Percentiles rank a stretch among this genome's conserved stretches.
Evolutionary conservation across 2,888 invertebrate genomes (phyloP).

Genomic region (Andrena fulva): DNA sequence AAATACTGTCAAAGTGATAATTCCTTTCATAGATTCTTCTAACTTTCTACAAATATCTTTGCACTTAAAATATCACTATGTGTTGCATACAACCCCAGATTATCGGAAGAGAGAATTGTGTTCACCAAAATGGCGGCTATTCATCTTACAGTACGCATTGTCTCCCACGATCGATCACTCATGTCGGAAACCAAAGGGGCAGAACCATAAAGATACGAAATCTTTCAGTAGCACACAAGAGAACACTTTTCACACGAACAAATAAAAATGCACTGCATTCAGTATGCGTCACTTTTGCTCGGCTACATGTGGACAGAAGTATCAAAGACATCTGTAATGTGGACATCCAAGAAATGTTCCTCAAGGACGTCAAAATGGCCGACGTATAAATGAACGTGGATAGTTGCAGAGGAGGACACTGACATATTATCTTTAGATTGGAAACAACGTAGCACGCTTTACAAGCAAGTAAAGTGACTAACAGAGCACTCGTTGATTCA

Average conservation of each 20-base stretch:
- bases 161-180: constrained; percentile 35
- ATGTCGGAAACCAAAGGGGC: neutral
- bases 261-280: constrained; percentile 5
- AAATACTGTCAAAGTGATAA: neutral
- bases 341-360: constrained; percentile 15
- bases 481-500: constrained; percentile 19
- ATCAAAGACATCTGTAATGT: neutral
- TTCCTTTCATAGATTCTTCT: neutral
- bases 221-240: neutral
- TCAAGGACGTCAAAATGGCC: constrained; percentile 75
- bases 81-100: constrained; percentile 5
- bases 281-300: constrained; percentile 20
- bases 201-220: neutral
- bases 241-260: constrained; percentile 15
- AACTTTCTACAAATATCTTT: neutral
- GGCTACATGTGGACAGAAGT: neutral
- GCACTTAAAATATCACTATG: constrained; percentile 10
- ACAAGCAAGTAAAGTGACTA: constrained; percentile 21
- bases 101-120: constrained; percentile 23
- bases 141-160: constrained; percentile 34
- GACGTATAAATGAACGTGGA: constrained; percentile 34
- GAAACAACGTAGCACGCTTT: neutral
- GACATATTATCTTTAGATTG: neutral
- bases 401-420: neutral
- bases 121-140: constrained; percentile 71